Conservation (phyloP, 2,797 vertebrate genomes). For the Labroides dimidiatus region DNA sequence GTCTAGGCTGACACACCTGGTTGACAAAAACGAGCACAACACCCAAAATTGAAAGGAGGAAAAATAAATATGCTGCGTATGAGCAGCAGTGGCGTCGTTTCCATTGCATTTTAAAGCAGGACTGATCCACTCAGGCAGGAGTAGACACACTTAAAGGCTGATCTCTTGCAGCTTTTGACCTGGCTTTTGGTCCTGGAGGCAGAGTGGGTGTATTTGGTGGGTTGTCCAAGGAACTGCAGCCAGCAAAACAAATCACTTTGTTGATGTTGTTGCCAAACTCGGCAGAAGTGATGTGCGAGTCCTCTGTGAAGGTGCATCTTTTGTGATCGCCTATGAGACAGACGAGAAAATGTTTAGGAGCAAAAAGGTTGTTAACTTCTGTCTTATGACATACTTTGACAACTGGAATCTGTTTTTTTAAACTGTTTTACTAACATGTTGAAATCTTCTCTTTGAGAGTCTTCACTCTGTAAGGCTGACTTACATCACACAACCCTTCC, state of each 20-base stretch:
- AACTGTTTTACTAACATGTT: too few species aligned
- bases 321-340: conserved; percentile 36
- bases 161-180: neutral
- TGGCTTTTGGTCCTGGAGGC: neutral
- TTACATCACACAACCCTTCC: too few species aligned
- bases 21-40: conserved; percentile 88
- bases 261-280: neutral
- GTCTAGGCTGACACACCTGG: conserved; percentile 87
- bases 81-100: conserved; percentile 89
- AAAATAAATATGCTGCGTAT: conserved; percentile 87
- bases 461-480: too few species aligned
- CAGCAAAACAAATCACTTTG: neutral
- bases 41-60: conserved; percentile 87
- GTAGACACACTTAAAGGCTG: conserved; percentile 39
- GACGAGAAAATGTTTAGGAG: neutral
- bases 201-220: neutral
- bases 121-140: conserved; percentile 75
- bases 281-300: neutral
- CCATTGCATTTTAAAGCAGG: conserved; percentile 81
- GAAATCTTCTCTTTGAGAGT: too few species aligned
- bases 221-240: neutral
- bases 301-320: neutral
- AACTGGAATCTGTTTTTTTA: too few species aligned
- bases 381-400: too few species aligned
- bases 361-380: too few species aligned